Conservation (phyloP, 2,797 vertebrate species). For the Falco berigora region DNA sequence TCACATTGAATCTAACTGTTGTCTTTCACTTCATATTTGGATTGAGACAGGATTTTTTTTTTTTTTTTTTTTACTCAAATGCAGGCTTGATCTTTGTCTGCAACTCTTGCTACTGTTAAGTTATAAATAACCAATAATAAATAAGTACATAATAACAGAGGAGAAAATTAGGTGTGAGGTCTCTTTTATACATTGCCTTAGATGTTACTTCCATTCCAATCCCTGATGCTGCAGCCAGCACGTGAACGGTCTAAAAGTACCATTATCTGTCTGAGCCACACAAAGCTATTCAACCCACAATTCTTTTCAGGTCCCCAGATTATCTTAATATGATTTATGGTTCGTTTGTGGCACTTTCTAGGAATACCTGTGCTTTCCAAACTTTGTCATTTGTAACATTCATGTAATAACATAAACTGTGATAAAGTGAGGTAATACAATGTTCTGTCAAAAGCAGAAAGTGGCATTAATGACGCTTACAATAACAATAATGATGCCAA, state of each 20-base stretch:
- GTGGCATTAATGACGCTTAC: background rate
- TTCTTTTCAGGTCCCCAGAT: background rate
- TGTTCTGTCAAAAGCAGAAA: background rate
- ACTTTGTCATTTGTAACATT: conserved; percentile 17
- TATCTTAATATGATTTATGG: background rate
- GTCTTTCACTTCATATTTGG: background rate
- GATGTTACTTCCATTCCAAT: background rate
- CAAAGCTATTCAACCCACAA: background rate
- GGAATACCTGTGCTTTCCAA: background rate
- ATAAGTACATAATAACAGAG: background rate
- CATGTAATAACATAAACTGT: background rate
- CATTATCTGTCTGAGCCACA: background rate
- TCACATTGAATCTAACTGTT: background rate
- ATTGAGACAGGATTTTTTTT: background rate
- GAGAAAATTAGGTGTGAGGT: background rate
- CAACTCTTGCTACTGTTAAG: background rate
- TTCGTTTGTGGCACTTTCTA: conserved; percentile 20
- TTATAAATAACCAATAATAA: background rate
- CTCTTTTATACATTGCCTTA: background rate
- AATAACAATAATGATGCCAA: background rate
- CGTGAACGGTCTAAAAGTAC: background rate
- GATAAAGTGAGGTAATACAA: background rate
- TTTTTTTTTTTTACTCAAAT: background rate
- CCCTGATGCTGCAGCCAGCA: background rate
- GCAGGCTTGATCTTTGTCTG: background rate